Conservation (phyloP, 2,888 invertebrate genomes). For the Agrotis segetum region DNA sequence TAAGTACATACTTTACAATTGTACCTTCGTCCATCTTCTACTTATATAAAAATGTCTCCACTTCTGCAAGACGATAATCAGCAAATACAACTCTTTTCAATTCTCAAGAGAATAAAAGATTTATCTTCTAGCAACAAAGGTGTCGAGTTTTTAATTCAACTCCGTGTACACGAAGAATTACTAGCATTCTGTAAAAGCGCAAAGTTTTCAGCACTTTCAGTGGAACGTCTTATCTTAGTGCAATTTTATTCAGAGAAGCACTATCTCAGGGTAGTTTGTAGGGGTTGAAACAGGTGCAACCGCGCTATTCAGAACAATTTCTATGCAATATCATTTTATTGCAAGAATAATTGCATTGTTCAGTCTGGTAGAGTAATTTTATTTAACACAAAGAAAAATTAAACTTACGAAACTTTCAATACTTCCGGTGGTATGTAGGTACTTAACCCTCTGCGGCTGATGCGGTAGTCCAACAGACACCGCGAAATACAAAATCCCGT, state of each 20-base stretch:
- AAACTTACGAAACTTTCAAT: background rate
- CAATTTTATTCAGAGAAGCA: constrained; percentile 44
- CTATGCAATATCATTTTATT: constrained; percentile 18
- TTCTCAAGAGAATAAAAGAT: background rate
- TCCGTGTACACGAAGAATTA: constrained; percentile 20
- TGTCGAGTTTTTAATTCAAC: constrained; percentile 40
- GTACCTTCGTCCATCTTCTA: no score
- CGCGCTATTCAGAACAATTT: background rate
- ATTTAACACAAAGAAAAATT: background rate
- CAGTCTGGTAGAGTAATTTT: background rate
- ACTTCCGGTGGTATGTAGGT: background rate
- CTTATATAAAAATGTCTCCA: background rate
- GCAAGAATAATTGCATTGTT: constrained; percentile 3
- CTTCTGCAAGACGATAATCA: background rate
- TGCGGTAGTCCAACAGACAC: no score
- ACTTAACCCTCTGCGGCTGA: no score
- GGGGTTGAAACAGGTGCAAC: constrained; percentile 11
- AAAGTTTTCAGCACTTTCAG: constrained; percentile 35
- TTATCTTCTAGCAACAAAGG: constrained; percentile 22
- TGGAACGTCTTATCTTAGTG: constrained; percentile 26
- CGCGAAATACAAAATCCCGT: no score
- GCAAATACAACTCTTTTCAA: background rate
- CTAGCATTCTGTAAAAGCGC: constrained; percentile 21
- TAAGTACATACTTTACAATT: no score
- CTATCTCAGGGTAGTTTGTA: constrained; percentile 10